These are phyloP conservation scores for Tenthredo mesomela DNA, from an alignment of 2,888 invertebrate genomes.

Conservation along the genomic window DNA sequence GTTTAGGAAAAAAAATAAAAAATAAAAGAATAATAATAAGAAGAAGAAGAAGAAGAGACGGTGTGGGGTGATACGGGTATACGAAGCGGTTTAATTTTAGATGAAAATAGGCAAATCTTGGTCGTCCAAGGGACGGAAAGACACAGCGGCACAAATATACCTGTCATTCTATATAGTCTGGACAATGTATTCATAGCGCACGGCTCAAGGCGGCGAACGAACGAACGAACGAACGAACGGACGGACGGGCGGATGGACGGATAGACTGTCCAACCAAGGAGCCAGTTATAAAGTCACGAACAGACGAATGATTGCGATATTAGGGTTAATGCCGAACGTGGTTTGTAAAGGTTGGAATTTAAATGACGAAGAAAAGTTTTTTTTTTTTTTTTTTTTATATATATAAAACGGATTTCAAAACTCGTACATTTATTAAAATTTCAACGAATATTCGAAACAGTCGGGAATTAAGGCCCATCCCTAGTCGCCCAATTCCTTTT, in stretches of 20 bases:
- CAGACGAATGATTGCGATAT: conserved; percentile 7
- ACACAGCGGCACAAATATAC: conserved; percentile 41
- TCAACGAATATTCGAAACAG: not conserved
- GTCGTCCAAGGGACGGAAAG: conserved; percentile 14
- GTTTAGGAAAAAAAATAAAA: not conserved
- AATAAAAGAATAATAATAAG: not conserved
- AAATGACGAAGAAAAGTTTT: not conserved
- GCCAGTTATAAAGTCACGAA: conserved; percentile 6
- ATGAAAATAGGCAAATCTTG: conserved; percentile 49
- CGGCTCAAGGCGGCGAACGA: conserved; percentile 26
- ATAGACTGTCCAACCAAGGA: not conserved
- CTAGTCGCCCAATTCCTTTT: too few relatives aligned
- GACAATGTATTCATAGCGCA: conserved; percentile 48
- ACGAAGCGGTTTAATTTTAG: conserved; percentile 46
- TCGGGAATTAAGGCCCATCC: too few relatives aligned
- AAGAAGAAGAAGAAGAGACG: not conserved
- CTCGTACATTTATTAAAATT: too few relatives aligned
- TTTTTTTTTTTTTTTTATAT: not conserved
- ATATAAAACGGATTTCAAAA: not conserved
- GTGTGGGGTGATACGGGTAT: not conserved
- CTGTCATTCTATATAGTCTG: conserved; percentile 47
- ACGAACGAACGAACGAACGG: not conserved
- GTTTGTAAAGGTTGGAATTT: not conserved
- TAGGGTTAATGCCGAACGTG: not conserved
- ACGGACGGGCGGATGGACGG: not conserved